phyloP scores from a whole-genome alignment of 2,888 invertebrate genomes.

The Drosophila barbarae region DNA sequence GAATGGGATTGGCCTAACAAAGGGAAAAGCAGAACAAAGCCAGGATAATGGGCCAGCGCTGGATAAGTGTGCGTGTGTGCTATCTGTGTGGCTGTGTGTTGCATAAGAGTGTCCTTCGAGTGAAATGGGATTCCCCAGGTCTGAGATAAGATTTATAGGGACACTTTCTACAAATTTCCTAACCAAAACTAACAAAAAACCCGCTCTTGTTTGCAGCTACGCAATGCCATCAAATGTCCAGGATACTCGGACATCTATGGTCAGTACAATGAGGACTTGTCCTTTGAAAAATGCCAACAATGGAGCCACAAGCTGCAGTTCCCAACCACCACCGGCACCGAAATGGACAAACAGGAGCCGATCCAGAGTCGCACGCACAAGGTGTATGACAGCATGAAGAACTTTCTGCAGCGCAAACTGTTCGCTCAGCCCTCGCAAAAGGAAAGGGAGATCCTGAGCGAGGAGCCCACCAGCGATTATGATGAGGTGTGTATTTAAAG shows the following conservation, averaged over 20 bases:
- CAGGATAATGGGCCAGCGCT: constrained; percentile 35
- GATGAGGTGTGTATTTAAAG: constrained; percentile 63
- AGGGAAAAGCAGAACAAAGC: constrained; percentile 36
- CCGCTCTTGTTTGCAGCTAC: constrained; percentile 47
- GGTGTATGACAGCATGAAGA: constrained; percentile 78
- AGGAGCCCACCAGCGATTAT: constrained; percentile 70
- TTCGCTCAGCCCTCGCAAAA: constrained; percentile 65
- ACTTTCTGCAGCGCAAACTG: constrained; percentile 76
- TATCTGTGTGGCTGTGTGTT: constrained; percentile 30
- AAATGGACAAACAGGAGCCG: constrained; percentile 29
- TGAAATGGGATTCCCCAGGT: constrained; percentile 47
- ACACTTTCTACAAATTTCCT: constrained; percentile 37
- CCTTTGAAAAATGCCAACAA: constrained; percentile 71
- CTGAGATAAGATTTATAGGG: constrained; percentile 39
- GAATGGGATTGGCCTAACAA: constrained; percentile 34
- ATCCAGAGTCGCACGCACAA: constrained; percentile 70
- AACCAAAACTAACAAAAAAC: constrained; percentile 54
- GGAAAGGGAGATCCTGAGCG: constrained; percentile 34
- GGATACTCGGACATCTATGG: constrained; percentile 59
- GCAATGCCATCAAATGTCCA: constrained; percentile 69
- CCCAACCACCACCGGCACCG: constrained; percentile 20
- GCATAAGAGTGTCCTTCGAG: constrained; percentile 46
- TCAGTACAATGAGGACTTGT: constrained; percentile 63
- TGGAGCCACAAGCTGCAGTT: constrained; percentile 68
- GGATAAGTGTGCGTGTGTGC: constrained; percentile 11